phyloP scores from a whole-genome alignment of 2,888 invertebrate species.

The Eledone cirrhosa region DNA sequence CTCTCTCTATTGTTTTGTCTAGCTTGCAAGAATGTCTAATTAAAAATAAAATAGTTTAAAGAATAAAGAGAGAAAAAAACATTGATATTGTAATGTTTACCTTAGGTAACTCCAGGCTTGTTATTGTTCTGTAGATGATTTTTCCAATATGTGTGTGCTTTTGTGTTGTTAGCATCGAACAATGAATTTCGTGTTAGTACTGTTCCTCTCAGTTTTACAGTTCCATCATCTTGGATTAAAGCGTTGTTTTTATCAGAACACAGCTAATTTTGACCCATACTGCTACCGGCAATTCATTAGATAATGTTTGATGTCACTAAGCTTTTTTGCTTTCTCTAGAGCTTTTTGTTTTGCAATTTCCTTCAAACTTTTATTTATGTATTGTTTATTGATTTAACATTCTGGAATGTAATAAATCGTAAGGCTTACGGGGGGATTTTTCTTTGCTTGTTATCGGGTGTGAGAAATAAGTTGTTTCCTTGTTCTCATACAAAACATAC shows the following conservation, averaged over 20 bases:
- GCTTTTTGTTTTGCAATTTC: too few species aligned
- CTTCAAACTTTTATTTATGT: too few species aligned
- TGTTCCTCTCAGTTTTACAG: neutral
- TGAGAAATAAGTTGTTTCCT: neutral
- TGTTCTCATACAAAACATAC: too few species aligned
- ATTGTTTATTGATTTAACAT: slow-evolving; percentile 19
- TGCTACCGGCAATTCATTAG: slow-evolving; percentile 26
- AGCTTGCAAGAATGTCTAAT: too few species aligned
- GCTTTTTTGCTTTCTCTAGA: neutral
- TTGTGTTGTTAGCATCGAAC: neutral
- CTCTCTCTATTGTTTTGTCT: too few species aligned
- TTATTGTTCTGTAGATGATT: slow-evolving; percentile 19
- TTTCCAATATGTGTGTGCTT: neutral
- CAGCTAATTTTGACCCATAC: slow-evolving; percentile 25
- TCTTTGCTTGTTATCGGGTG: slow-evolving; percentile 23
- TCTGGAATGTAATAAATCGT: slow-evolving; percentile 24
- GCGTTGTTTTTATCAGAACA: slow-evolving; percentile 1
- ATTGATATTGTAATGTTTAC: slow-evolving; percentile 16
- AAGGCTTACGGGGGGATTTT: slow-evolving; percentile 26
- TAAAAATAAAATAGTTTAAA: too few species aligned
- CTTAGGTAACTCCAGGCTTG: slow-evolving; percentile 8
- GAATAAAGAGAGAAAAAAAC: too few species aligned
- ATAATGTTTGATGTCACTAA: slow-evolving; percentile 27
- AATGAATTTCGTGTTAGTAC: neutral
- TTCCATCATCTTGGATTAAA: slow-evolving; percentile 11